Conservation (phyloP, 2,113 vertebrate species). For the Notothenia coriiceps region DNA sequence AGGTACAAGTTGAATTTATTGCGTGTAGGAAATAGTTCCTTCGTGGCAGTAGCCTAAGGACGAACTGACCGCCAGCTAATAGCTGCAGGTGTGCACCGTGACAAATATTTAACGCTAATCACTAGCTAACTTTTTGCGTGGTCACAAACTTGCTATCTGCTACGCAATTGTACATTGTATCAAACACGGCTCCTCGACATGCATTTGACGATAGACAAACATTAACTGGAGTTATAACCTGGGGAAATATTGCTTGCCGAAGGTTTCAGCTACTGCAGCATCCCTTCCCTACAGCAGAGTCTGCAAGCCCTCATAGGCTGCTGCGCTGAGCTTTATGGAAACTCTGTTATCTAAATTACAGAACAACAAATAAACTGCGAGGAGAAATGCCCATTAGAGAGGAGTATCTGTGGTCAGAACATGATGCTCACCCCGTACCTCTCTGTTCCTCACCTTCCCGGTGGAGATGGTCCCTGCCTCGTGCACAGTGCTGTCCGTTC, state of each 20-base stretch:
- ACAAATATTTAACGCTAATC: constrained; percentile 1
- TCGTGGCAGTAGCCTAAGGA: not conserved
- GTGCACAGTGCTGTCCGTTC: constrained; percentile 42
- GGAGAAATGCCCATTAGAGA: not conserved
- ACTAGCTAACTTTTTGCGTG: constrained; percentile 19
- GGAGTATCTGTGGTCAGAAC: not conserved
- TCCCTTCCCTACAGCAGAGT: constrained; percentile 70
- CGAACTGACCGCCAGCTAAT: not conserved
- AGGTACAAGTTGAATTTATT: not conserved
- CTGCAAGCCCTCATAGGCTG: constrained; percentile 21
- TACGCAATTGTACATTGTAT: rapidly evolving
- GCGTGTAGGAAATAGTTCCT: not conserved
- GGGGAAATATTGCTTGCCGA: constrained; percentile 30
- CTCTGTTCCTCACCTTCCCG: constrained; percentile 38
- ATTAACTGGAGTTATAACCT: constrained; percentile 20
- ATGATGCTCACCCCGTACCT: constrained; percentile 64
- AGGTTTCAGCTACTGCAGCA: constrained; percentile 63
- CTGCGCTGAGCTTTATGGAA: constrained; percentile 33
- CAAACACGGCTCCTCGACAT: not conserved
- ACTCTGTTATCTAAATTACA: constrained; percentile 4
- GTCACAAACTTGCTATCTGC: not conserved
- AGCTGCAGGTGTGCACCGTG: constrained; percentile 35
- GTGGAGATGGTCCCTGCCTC: constrained; percentile 57
- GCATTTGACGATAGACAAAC: not conserved
- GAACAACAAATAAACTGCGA: not conserved